These are phyloP conservation scores for Caradrina kadenii DNA, from an alignment of 2,888 invertebrate genomes.

Conservation along the genomic window DNA sequence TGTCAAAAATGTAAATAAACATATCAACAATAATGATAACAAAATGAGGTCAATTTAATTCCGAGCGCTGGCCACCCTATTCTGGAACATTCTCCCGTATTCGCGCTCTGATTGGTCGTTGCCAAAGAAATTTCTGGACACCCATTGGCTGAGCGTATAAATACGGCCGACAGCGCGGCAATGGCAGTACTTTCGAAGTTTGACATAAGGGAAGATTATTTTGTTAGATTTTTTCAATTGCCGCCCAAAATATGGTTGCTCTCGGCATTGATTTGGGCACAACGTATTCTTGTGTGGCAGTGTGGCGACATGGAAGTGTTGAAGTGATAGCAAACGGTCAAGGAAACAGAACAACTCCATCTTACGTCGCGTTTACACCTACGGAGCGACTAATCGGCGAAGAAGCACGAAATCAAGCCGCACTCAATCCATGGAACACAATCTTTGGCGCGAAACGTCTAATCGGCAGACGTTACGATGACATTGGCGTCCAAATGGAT, in stretches of 20 bases:
- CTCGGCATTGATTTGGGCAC: constrained; percentile 85
- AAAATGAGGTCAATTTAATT: constrained; percentile 20
- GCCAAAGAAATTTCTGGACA: constrained; percentile 73
- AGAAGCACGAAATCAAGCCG: constrained; percentile 78
- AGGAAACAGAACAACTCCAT: constrained; percentile 80
- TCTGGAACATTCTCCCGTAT: constrained; percentile 72
- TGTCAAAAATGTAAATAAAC: neutral
- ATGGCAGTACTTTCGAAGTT: constrained; percentile 59
- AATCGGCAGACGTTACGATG: constrained; percentile 79
- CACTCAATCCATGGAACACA: constrained; percentile 78
- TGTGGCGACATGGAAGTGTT: constrained; percentile 76
- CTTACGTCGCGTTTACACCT: constrained; percentile 79
- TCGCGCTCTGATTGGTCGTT: constrained; percentile 74
- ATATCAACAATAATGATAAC: neutral
- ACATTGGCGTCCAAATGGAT: constrained; percentile 79
- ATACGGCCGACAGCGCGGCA: constrained; percentile 67
- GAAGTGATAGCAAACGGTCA: constrained; percentile 81
- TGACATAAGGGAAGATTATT: constrained; percentile 13
- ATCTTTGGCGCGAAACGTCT: constrained; percentile 80
- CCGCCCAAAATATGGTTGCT: constrained; percentile 73
- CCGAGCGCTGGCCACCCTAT: constrained; percentile 70
- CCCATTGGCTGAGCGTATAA: constrained; percentile 78
- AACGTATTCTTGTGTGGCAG: constrained; percentile 79
- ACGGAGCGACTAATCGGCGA: constrained; percentile 79
- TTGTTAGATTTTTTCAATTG: constrained; percentile 1